Base-by-base conservation (phyloP, 1,140 invertebrate species). In the Bursaphelenchus mucronatus region DNA sequence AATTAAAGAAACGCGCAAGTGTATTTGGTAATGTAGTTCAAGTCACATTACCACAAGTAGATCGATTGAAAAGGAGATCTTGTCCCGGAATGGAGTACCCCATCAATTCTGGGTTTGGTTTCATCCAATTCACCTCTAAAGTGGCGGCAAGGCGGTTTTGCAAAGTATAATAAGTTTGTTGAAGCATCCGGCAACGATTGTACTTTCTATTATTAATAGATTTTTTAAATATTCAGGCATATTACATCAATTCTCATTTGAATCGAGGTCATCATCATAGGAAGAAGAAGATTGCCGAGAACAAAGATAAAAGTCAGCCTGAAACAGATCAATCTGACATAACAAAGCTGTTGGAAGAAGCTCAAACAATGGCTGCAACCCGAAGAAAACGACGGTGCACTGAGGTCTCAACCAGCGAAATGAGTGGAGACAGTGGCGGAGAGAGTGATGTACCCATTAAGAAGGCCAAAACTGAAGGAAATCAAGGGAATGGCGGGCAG, bases 91-190 rank as follows among this genome's bases (percentile, higher is more conserved):
- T 47, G 19, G 13, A 66, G 53, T 13, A n/a, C 17, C 15, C 44
- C 17, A 50, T 69, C 40, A 53, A 46, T 40, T 69, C 68, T 40
- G 68, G 68, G 8, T 69, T 69, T 59, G 68, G 17, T 8, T 69
- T 69, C 43, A 41, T 69, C 15, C 68, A 69, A 39, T 69, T 69
- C 40, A 54, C 68, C 13, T 70, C 68, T 6, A 69, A 71, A 53
- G 59, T 56, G 43, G 68, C 68, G 13, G 68, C 54, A 41, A 63
- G 55, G 47, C 61, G 68, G 8, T 70, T 69, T 64, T 69, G 68
- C 58, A 69, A 70, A 67, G 68, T 69, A 53, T 9, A 30, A 30
- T 30, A 30, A 44, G 8, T 45, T 40, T n/a, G 21, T 58, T 46
- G 13, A 50, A 30, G 19, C 10, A 17, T 53, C n/a, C 21, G n/a